Evolutionary conservation across 2,113 vertebrate species (phyloP).

Genomic region (Phaethon lepturus): DNA sequence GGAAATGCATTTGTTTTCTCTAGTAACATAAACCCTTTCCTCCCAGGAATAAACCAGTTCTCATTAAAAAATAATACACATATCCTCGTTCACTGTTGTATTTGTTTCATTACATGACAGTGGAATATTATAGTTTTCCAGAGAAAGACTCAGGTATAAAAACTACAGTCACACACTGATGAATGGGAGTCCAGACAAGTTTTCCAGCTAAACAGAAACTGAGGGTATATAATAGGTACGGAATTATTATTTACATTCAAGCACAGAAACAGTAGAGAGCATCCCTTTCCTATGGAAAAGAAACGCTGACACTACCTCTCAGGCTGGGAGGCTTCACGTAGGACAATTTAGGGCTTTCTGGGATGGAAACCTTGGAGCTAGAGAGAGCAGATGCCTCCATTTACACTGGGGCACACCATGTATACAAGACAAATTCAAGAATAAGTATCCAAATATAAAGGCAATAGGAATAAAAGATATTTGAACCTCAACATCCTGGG

Average conservation of each 20-base stretch:
- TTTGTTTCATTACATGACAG: not conserved
- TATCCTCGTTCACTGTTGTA: not conserved
- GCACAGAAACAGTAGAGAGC: not conserved
- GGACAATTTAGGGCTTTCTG: not conserved
- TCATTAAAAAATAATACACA: not conserved
- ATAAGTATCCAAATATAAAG: not conserved
- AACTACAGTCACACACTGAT: not conserved
- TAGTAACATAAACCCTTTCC: not conserved
- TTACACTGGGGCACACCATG: not conserved
- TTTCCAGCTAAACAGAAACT: not conserved
- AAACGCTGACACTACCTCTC: not conserved
- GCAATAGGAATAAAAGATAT: not conserved
- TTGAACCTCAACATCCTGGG: not conserved
- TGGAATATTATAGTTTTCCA: not conserved
- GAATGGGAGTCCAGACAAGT: not conserved
- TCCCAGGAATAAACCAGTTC: not conserved
- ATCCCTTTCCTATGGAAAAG: not conserved
- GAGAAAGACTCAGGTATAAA: not conserved
- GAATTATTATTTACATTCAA: not conserved
- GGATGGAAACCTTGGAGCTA: not conserved
- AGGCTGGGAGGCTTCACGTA: rapidly evolving
- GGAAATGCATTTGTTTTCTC: not conserved
- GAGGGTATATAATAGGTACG: rapidly evolving
- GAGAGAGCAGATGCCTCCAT: not conserved
- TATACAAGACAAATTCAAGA: not conserved